Conservation (phyloP, 2,888 invertebrate genomes). For the Plutella xylostella region DNA sequence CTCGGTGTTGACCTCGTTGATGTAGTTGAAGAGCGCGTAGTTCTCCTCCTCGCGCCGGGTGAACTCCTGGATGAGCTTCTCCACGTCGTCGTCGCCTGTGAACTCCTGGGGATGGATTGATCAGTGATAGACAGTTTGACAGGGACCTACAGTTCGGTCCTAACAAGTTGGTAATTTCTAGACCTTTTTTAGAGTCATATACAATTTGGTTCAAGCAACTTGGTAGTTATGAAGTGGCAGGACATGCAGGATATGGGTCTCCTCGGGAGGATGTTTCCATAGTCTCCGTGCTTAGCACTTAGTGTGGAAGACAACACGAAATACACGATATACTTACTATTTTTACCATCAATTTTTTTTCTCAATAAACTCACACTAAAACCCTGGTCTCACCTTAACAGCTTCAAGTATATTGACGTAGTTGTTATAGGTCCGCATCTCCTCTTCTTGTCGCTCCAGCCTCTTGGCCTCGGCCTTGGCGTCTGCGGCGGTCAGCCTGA, state of each 20-base stretch:
- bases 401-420: conserved; percentile 82
- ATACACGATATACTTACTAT: no score
- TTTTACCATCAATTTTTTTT: no score
- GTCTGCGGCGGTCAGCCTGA: conserved; percentile 79
- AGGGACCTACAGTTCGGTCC: no score
- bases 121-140: no score
- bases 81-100: conserved; percentile 74
- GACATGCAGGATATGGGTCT: no score
- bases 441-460: conserved; percentile 73
- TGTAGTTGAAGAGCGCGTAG: conserved; percentile 91
- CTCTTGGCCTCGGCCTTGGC: conserved; percentile 79
- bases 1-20: conserved; percentile 89
- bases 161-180: no score
- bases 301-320: no score
- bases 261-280: no score
- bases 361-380: neutral
- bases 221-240: no score
- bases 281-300: no score
- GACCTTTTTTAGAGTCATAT: no score
- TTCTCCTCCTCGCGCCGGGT: conserved; percentile 90
- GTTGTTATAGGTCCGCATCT: conserved; percentile 77
- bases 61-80: conserved; percentile 78
- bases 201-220: no score
- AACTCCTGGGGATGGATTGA: conserved; percentile 61
- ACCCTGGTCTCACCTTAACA: conserved; percentile 66